A percentile compares a stretch with the other conserved stretches of the same genome.
These are phyloP conservation scores for Caenorhabditis sp. DNA, from an alignment of 2,888 invertebrate species.

Conservation along the genomic window DNA sequence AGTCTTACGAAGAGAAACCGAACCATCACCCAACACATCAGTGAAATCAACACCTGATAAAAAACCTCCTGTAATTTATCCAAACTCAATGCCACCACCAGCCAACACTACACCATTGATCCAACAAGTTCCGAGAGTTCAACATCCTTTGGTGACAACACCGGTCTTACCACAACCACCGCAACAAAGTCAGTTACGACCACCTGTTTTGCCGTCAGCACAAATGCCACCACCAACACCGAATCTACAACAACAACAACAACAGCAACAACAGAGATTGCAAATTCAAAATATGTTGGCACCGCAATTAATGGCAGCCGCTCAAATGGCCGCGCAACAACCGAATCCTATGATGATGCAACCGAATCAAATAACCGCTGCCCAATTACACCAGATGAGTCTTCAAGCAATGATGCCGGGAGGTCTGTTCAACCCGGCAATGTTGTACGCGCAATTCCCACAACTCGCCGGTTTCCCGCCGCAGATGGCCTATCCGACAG, in stretches of 20 bases:
- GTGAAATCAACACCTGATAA: slow-evolving; percentile 3
- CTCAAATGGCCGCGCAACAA: neutral
- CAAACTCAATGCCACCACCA: neutral
- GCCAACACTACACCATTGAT: neutral
- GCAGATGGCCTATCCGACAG: too few relatives aligned
- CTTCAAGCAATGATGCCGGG: neutral
- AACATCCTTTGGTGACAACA: neutral
- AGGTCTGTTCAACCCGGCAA: too few relatives aligned
- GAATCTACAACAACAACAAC: neutral
- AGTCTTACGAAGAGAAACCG: neutral
- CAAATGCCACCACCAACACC: too few relatives aligned
- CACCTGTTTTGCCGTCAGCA: too few relatives aligned
- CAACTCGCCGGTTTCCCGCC: neutral
- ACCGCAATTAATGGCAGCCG: neutral
- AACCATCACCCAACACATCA: slow-evolving; percentile 1
- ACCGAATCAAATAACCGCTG: neutral
- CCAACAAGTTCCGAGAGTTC: neutral
- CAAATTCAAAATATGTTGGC: neutral
- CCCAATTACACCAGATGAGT: neutral
- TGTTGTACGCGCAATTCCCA: too few relatives aligned
- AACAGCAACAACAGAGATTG: neutral
- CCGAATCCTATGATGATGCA: neutral
- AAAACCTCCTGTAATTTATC: neutral
- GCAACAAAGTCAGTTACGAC: too few relatives aligned
- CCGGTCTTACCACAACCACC: too few relatives aligned